Base-by-base conservation (phyloP, 1,140 invertebrate genomes). In the Spodoptera litura region DNA sequence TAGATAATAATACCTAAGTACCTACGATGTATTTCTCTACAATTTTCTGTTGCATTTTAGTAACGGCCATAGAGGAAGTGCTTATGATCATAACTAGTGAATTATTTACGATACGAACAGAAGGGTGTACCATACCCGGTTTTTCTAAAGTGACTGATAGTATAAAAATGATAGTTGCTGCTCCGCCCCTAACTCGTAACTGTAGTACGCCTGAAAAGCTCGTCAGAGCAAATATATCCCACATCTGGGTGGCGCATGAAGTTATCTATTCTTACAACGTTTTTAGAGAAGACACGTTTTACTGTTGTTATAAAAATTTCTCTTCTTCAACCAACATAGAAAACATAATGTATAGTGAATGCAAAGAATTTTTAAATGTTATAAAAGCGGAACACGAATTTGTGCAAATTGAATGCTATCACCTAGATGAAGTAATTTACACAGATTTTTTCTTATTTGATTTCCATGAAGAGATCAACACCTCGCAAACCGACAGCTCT, bases 241-340 rank as follows among this genome's bases (percentile, higher is more conserved):
- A 83, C 38, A 73, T 83, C 66, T 81, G 76, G 79, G 58, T 83
- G n/a, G 49, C 49, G n/a, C 49, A 72, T 31, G 77, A 80, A 8
- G 52, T 31, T 10, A 51, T 78, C 11, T 25, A 71, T 25, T 64
- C 38, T 8, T 79, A 66, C 51, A 79, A 79, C 44, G 53, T 83
- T 5, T 76, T 62, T 3, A 35, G 38, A 55, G 58, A 49, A 51
- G 64, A 59, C 56, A 53, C 66, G 11, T 81, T 83, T 55, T 81
- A 83, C 55, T 81, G 82, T 52, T 83, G 82, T 38, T 84, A 84
- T 49, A 75, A 27, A 64, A 13, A 68, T 49, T 82, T 84, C 31
- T 78, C 62, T 35, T 78, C 80, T 56, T 27, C 44, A 55, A 61
- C 51, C 10, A 76, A 77, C 38, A 58, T 84, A 12, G 25, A 13